Base-by-base conservation (phyloP, 2,797 vertebrate species). In the Gadopsis bispinosus region DNA sequence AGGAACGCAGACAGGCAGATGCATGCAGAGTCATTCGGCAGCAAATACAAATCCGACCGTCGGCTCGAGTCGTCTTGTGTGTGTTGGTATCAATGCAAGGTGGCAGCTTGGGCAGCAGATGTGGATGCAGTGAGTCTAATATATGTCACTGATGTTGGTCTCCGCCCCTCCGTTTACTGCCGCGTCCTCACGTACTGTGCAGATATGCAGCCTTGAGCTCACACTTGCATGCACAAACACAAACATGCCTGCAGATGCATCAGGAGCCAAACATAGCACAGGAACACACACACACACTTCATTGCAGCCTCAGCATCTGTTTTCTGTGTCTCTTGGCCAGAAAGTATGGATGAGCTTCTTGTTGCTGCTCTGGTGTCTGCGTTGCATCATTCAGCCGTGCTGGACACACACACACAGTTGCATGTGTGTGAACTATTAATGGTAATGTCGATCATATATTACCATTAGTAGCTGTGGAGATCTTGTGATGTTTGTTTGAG, bases 1-100 rank as follows among this genome's bases (percentile, higher is more conserved):
- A 81, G 82, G 85, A 84, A 73, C 41, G 62, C 3, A 73, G 59
- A 51, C 76, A 69, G 56, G 58, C 64, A 37, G 12, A 48, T 66
- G 61, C 75, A 80, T 53, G 77, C 77, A 31, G 22, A 87, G 85
- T 80, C 86, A 41, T 83, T 81, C 73, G 80, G 39, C n/a, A 70
- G 76, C 35, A 16, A 31, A 83, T 59, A 45, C 45, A 62, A 10
- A 10, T 65, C n/a, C 66, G 26, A 9, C 51, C 2, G 33, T 26
- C 43, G 41, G 76, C 69, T 67, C 8, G n/a, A 31, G 45, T 16
- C 33, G 10, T 6, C 43, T 43, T 4, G 16, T 78, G 56, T 56
- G 79, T 76, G 51, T 60, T 58, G 56, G 50, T 66, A 56, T 83
- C 64, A 62, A 45, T 10, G n/a, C n/a, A 12, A 39, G 69, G 37